Evolutionary conservation across 2,888 invertebrate species (phyloP), one percentile per base, ranked within the genome.

Genomic region (Diadegma fenestrale): DNA sequence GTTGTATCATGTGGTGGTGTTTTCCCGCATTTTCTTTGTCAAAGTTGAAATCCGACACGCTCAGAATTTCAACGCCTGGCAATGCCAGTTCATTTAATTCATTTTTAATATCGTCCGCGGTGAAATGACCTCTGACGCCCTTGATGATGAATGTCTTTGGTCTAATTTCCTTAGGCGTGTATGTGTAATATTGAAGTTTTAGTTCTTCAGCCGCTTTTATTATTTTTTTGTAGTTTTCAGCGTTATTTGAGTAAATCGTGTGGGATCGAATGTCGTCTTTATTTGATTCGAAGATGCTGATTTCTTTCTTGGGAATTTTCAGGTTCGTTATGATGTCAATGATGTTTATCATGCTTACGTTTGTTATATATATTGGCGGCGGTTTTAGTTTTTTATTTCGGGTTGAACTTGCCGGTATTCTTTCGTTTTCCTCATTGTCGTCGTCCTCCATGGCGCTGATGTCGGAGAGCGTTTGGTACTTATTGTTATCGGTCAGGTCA

Each of bases 81-180:
- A 77, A n/a, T 0, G 54, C 19, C n/a, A 72, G 54, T 19, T 58
- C 41, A 14, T 10, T 37, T 19, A 72, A 10, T 14, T 72, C 72
- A 14, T 19, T 33, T 72, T 72, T 72, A 7, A 72, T 58, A 0
- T 72, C 45, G 1, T 72, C 61, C 1, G 61, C 61, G 19, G 63
- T n/a, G 71, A 80, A 80, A 17, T 41, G 19, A n/a, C 80, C 80
- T 30, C 33, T 58, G 17, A 79, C 69, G 8, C 54, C 61, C 30
- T 71, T 78, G 22, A 80, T 69, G 41, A 80, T 63, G 8, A 63
- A 19, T 7, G 63, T 71, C 14, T 80, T 80, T 0, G 80, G 80
- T 43, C 51, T 69, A 0, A 71, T 33, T 7, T 71, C 58, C 17
- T 71, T 80, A 30, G 80, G 71, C 3, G 71, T 80, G 45, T 63